Evolutionary conservation across 2,888 invertebrate genomes (phyloP).

Genomic region (Alviniconcha strummeri): DNA sequence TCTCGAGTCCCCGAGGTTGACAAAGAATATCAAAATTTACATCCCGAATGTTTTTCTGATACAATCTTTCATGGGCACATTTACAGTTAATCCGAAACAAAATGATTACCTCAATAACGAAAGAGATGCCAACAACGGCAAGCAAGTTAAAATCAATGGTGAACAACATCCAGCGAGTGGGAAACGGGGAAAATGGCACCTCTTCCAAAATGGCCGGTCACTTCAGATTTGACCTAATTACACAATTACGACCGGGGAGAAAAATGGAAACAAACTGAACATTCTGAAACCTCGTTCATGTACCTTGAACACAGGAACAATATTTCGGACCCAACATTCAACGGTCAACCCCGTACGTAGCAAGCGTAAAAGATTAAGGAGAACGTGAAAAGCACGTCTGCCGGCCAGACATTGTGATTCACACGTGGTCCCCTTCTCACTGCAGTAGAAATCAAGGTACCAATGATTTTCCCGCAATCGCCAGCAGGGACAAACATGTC

Average conservation of each 20-base stretch:
- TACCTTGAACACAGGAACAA: not conserved
- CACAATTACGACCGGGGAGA: not conserved
- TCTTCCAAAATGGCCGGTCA: not conserved
- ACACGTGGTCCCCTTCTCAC: slow-evolving; percentile 22
- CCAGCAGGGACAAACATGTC: slow-evolving; percentile 24
- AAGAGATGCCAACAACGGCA: too few species aligned
- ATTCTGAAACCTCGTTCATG: not conserved
- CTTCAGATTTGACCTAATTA: not conserved
- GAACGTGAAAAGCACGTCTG: slow-evolving; percentile 19
- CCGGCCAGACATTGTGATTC: slow-evolving; percentile 12
- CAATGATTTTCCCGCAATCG: slow-evolving; percentile 31
- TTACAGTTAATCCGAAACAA: too few species aligned
- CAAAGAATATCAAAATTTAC: too few species aligned
- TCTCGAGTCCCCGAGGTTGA: too few species aligned
- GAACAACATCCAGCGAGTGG: not conserved
- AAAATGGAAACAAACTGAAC: too few species aligned
- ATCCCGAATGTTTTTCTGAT: too few species aligned
- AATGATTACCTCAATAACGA: too few species aligned
- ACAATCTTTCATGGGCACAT: too few species aligned
- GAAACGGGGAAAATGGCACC: not conserved
- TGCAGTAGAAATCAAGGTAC: slow-evolving; percentile 9
- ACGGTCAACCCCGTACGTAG: not conserved
- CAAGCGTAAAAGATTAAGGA: not conserved
- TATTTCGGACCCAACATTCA: not conserved
- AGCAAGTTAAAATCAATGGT: too few species aligned